Conservation (phyloP, 2,113 vertebrate species). For the Galbula dea region DNA sequence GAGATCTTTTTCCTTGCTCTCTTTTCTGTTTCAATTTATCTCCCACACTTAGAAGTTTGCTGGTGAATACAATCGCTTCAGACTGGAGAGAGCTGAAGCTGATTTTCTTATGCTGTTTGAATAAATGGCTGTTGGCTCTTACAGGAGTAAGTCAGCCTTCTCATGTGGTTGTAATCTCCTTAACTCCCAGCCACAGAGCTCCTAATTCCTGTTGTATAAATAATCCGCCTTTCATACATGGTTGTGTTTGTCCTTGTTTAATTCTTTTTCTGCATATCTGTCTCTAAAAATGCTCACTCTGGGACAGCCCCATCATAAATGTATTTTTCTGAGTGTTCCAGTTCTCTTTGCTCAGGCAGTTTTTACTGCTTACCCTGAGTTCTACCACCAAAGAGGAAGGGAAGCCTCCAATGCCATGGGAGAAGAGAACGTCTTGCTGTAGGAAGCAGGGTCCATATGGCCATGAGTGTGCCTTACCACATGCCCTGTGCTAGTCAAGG, state of each 20-base stretch:
- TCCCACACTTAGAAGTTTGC: not conserved
- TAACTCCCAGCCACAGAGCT: not conserved
- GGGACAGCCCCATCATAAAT: not conserved
- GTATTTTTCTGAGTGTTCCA: not conserved
- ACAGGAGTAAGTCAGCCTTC: constrained; percentile 16
- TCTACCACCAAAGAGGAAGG: not conserved
- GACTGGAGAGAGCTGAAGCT: not conserved
- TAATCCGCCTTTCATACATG: not conserved
- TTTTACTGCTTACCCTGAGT: not conserved
- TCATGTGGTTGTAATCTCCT: constrained; percentile 44
- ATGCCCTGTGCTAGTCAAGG: accelerated
- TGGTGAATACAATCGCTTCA: not conserved
- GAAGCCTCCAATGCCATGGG: not conserved
- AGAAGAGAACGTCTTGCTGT: not conserved
- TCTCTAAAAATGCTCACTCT: not conserved
- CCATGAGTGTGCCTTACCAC: not conserved
- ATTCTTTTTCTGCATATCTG: not conserved
- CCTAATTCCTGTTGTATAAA: not conserved
- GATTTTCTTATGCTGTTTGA: constrained; percentile 10
- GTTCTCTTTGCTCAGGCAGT: not conserved
- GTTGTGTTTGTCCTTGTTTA: not conserved
- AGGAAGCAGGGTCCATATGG: not conserved
- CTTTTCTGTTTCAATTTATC: constrained; percentile 37
- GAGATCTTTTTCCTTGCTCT: not conserved
- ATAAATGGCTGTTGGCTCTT: constrained; percentile 14